phyloP scores from a whole-genome alignment of 2,797 vertebrate species.

The Florisuga fusca region DNA sequence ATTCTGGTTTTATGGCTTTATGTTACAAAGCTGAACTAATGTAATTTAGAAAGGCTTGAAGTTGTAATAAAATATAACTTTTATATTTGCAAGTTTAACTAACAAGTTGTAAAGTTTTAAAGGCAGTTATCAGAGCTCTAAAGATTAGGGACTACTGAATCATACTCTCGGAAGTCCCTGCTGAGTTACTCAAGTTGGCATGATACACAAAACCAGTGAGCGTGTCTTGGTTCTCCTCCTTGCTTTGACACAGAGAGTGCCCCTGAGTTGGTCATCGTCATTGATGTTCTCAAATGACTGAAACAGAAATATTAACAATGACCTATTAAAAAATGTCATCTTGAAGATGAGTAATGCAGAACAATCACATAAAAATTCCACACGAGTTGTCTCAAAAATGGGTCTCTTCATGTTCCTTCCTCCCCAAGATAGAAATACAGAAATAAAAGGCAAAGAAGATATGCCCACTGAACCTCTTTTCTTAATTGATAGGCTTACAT shows the following conservation, averaged over 20 bases:
- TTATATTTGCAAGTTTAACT: neutral
- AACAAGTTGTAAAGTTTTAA: neutral
- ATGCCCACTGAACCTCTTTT: neutral
- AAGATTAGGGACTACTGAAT: neutral
- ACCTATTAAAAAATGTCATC: neutral
- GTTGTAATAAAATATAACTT: neutral
- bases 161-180: neutral
- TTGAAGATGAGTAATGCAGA: neutral
- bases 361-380: neutral
- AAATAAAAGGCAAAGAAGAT: neutral
- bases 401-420: neutral
- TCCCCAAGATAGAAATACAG: neutral
- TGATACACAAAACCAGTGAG: neutral
- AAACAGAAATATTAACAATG: neutral
- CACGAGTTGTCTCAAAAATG: neutral
- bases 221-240: neutral
- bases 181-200: neutral
- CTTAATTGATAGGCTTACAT: neutral
- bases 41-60: neutral
- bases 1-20: neutral
- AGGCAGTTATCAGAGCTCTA: neutral
- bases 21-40: neutral
- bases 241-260: neutral
- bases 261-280: neutral
- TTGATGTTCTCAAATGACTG: neutral